Base-by-base conservation (phyloP, 2,797 vertebrate genomes). In the Uromys caudimaculatus region DNA sequence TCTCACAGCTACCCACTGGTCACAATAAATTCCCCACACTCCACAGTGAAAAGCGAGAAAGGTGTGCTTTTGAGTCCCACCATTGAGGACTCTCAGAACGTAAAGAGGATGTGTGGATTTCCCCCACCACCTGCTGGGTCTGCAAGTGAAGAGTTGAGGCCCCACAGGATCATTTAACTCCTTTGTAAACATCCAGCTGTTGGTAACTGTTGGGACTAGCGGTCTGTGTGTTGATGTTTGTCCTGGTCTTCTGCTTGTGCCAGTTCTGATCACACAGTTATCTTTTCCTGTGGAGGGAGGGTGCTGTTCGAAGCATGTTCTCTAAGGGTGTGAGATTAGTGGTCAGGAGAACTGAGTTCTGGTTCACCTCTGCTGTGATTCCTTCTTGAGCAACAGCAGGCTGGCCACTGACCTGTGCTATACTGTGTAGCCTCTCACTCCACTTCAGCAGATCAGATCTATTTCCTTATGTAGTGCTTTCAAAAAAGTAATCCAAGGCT, bases 21-120 rank as follows among this genome's bases (percentile, higher is more conserved):
- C 32, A 44, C 2, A 10, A 71, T 92, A 93, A 95, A 97, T 93
- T 67, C 94, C 82, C 41, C 14, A 54, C 52, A 89, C 58, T 94
- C 92, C 64, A 73, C 93, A 52, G 69, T 56, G 44, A 95, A 90
- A 78, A 90, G 38, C 14, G 71, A 19, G 64, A 79, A 85, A 96
- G 92, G 47, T 54, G 44, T 73, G 76, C 84, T 13, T 60, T 77
- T 47, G 50, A 96, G 35, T 71, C 71, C 73, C 16, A 47, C 32
- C 24, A 67, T 24, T 71, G 38, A 71, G 90, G 64, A 69, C 50
- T 29, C 38, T 77, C 29, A 81, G 62, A 75, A 79, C 50, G 50
- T 73, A 58, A 79, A 91, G n/a, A 81, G 87, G 47, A 35, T 13
- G 88, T 64, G 62, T 76, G 17, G n/a, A 67, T 50, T 75, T 16